phyloP scores from a whole-genome alignment of 2,797 vertebrate species.

The Eremophila alpestris region DNA sequence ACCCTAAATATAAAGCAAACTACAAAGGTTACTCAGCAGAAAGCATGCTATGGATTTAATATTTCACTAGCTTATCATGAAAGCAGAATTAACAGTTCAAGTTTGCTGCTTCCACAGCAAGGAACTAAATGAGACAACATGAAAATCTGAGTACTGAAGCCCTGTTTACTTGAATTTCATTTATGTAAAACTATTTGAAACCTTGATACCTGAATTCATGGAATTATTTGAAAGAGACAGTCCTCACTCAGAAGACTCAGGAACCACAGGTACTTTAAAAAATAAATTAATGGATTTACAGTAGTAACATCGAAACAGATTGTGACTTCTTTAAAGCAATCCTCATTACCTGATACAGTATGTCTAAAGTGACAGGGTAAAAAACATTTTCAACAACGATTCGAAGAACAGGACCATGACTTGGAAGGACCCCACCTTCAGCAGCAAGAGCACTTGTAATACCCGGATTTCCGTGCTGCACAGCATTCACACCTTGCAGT shows the following conservation, averaged over 20 bases:
- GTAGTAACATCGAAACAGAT: neutral
- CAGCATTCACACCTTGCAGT: slow-evolving; percentile 72
- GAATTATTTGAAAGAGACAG: neutral
- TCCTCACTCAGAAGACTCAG: neutral
- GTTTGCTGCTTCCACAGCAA: neutral
- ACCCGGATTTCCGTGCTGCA: slow-evolving; percentile 69
- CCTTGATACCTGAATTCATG: neutral
- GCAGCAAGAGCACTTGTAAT: slow-evolving; percentile 36
- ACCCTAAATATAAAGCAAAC: neutral
- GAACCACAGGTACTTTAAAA: neutral
- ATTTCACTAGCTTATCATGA: neutral
- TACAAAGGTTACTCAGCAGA: neutral
- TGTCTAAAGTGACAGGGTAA: slow-evolving; percentile 83
- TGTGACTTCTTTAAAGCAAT: neutral
- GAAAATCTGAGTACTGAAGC: neutral
- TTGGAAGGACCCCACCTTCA: slow-evolving; percentile 64
- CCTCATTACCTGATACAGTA: slow-evolving; percentile 83
- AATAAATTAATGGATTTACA: neutral
- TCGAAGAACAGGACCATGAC: slow-evolving; percentile 80
- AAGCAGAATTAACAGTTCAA: neutral
- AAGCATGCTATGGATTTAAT: neutral
- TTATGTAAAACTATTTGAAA: neutral
- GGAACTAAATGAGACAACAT: neutral
- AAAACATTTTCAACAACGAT: slow-evolving; percentile 83
- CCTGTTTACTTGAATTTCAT: neutral